These are phyloP conservation scores for Poliocrania exsul DNA, from an alignment of 2,797 vertebrate genomes.

Conservation along the genomic window DNA sequence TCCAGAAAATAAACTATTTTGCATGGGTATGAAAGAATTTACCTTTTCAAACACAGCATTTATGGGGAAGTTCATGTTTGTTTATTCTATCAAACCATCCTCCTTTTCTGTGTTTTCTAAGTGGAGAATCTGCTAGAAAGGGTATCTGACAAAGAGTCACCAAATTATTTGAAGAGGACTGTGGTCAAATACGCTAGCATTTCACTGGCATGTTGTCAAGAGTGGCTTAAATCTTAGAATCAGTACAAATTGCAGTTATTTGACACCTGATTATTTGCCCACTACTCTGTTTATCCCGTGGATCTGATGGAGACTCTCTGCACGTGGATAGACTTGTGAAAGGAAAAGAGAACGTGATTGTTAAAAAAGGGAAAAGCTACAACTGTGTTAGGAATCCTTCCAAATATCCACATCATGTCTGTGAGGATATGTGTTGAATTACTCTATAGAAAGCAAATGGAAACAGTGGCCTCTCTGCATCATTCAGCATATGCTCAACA, in stretches of 20 bases:
- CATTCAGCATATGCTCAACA: neutral
- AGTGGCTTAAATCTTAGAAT: neutral
- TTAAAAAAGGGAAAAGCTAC: neutral
- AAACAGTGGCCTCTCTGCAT: neutral
- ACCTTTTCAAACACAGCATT: neutral
- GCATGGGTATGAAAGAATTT: neutral
- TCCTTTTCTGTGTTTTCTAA: neutral
- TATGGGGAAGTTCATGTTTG: neutral
- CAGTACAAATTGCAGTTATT: neutral
- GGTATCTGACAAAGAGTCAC: neutral
- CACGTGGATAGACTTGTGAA: neutral
- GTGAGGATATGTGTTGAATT: neutral
- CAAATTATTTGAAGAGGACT: neutral
- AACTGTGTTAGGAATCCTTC: neutral
- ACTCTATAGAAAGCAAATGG: constrained; percentile 8
- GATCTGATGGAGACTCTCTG: neutral
- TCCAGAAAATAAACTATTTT: neutral
- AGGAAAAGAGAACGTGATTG: neutral
- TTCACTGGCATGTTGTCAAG: neutral
- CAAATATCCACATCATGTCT: neutral
- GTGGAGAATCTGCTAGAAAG: neutral
- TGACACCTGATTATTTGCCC: neutral
- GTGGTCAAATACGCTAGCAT: neutral
- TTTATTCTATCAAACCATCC: neutral
- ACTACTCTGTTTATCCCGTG: neutral